These are phyloP conservation scores for Hesperophylax magnus DNA, from an alignment of 1,140 invertebrate species.

Conservation along the genomic window DNA sequence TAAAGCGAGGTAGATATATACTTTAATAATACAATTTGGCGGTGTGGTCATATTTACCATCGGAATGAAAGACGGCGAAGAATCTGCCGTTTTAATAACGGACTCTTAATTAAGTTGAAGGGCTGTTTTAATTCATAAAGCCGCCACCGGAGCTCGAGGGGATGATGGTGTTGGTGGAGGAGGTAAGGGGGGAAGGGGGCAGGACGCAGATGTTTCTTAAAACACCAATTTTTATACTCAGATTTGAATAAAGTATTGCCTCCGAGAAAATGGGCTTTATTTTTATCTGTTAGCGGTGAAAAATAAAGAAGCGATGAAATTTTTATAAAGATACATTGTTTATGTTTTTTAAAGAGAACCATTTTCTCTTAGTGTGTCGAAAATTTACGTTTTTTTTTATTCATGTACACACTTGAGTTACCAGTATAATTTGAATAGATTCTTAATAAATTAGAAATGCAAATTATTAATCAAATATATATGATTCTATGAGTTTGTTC, in stretches of 20 bases:
- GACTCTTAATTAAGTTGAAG: slow-evolving; percentile 57
- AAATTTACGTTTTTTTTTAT: too few relatives aligned
- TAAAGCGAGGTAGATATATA: neutral
- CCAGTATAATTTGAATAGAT: too few relatives aligned
- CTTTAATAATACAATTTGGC: slow-evolving; percentile 27
- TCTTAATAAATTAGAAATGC: too few relatives aligned
- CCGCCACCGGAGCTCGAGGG: slow-evolving; percentile 20
- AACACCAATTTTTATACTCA: slow-evolving; percentile 24
- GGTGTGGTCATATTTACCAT: slow-evolving; percentile 43
- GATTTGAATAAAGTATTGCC: slow-evolving; percentile 34
- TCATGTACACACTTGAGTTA: too few relatives aligned
- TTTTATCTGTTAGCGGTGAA: too few relatives aligned
- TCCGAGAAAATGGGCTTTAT: slow-evolving; percentile 1
- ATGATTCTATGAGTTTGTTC: too few relatives aligned
- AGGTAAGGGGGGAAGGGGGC: neutral
- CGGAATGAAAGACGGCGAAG: slow-evolving; percentile 44
- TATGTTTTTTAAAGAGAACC: too few relatives aligned
- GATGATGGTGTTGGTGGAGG: neutral
- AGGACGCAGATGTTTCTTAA: slow-evolving; percentile 36
- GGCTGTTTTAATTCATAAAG: slow-evolving; percentile 58
- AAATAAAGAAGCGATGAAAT: too few relatives aligned
- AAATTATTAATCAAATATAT: too few relatives aligned
- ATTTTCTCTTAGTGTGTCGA: too few relatives aligned
- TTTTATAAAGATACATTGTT: too few relatives aligned
- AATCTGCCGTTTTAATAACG: slow-evolving; percentile 54